Evolutionary conservation across 2,797 vertebrate genomes (phyloP), one percentile per base, ranked within the genome.

Genomic region (Basileuterus tristriatus): DNA sequence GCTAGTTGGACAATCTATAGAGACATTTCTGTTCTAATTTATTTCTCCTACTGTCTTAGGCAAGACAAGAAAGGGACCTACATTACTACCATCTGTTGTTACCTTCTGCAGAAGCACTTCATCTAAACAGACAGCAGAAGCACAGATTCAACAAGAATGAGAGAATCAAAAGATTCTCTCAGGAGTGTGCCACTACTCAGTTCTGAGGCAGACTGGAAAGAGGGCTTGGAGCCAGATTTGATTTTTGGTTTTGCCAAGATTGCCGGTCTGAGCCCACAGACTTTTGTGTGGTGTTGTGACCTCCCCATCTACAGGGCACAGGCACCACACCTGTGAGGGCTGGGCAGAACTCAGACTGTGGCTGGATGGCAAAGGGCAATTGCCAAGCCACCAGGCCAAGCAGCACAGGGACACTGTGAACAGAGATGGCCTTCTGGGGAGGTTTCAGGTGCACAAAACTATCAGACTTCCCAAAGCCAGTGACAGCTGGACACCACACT

Each of bases 61-160:
- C 3, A 87, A 91, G 79, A 85, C 75, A 91, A 85, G 71, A 32
- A 74, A 88, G 20, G 20, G 41, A 83, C 76, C 60, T 70, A 74
- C 32, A 62, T 62, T 89, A 46, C 27, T 59, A 90, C 89, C 91
- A 94, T 82, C 88, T 92, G 90, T 59, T 88, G 69, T 84, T 76
- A 94, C 41, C 39, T 81, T 89, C 76, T 83, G 78, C 63, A 68
- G 84, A 79, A 90, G 76, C 60, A 75, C 47, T 92, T 92, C 1
- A 68, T 90, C 70, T 65, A 79, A 62, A 65, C 47, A 53, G 27
- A 18, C 36, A 55, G 20, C 26, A 22, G 37, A 91, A 84, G 39
- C 43, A 72, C 39, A 69, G 60, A 87, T 87, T 67, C 71, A 82
- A 82, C 47, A 70, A 8, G 56, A 83, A 80, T 0, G 1, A 62